Percentiles rank a stretch among this genome's conserved stretches.
Evolutionary conservation across 2,797 vertebrate genomes (phyloP).

Genomic region (Tenualosa ilisha): DNA sequence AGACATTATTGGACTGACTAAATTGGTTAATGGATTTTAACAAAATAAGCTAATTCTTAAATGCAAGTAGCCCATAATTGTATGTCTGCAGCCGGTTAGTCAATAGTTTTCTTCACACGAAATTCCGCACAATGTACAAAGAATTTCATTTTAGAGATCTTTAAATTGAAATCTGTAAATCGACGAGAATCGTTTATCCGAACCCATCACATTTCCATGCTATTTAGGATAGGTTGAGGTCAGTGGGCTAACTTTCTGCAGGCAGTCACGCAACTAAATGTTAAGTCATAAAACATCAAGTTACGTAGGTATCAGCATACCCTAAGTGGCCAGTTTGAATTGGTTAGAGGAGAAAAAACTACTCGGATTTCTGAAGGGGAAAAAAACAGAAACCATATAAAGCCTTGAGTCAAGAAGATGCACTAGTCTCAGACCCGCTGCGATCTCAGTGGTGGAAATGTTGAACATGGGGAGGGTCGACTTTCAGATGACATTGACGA

Average conservation of each 20-base stretch:
- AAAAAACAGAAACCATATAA: conserved; percentile 69
- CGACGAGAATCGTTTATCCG: background rate
- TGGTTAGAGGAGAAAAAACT: conserved; percentile 18
- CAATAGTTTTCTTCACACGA: background rate
- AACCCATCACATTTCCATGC: background rate
- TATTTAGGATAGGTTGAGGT: conserved; percentile 3
- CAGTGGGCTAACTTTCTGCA: conserved; percentile 32
- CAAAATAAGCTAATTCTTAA: too few species aligned
- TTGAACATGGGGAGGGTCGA: conserved; percentile 79
- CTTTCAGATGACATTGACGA: conserved; percentile 81
- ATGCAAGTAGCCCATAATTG: background rate
- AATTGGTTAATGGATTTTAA: background rate
- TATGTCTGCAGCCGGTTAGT: background rate
- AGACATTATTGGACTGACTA: background rate
- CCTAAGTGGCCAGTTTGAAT: conserved; percentile 36
- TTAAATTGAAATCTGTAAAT: background rate
- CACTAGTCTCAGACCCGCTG: conserved; percentile 72
- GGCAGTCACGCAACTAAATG: conserved; percentile 38
- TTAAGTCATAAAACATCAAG: conserved; percentile 48
- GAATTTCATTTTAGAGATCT: background rate
- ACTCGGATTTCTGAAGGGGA: conserved; percentile 36
- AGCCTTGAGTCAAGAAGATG: conserved; percentile 76
- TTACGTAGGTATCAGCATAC: conserved; percentile 50
- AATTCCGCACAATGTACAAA: background rate
- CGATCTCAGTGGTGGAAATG: conserved; percentile 79